Base-by-base conservation (phyloP, 2,888 invertebrate species). In the Sclerodermus sp. region DNA sequence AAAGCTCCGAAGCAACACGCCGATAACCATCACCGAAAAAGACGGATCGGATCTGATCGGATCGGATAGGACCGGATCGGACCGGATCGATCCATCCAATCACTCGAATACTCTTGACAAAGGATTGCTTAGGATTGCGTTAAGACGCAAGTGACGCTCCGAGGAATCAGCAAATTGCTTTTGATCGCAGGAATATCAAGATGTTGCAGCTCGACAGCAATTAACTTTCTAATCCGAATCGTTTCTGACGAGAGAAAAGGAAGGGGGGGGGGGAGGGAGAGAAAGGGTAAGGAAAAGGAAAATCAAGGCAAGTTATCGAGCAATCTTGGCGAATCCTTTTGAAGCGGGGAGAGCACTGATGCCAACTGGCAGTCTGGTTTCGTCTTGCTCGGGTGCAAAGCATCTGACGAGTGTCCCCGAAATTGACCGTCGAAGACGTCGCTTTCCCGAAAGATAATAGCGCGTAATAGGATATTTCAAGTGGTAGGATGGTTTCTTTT, bases 401-500 rank as follows among this genome's bases (percentile, higher is more conserved):
- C 44, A 17, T 31, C 13, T 40, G 42, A 47, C n/a, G 32, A 50
- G 38, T 23, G 42, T 14, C 47, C 43, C 36, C 41, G 14, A 45
- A 53, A 53, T 51, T 52, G 58, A 57, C 51, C 49, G 52, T 43
- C 45, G 49, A 49, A 47, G 49, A 38, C 50, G 55, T 48, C 53
- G 57, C 48, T 47, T 37, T 48, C 58, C 53, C 55, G 49, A 49
- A 60, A 63, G 71, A 75, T 75, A 73, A 75, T 74, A 66, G 70
- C 62, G 54, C 66, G 67, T 74, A 74, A 75, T 75, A 68, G 72
- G 70, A 74, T 74, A 71, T 74, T 73, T 73, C 71, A 71, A 74
- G 72, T 68, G 68, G 68, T 55, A 54, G 61, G 62, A 64, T 67
- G 70, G 67, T 73, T 74, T 74, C 73, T 74, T 74, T 76, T 73